Evolutionary conservation across 1,140 invertebrate species (phyloP).

Genomic region (Apis mellifera): Amel_HAv3.1 CM009944.2:4297501-4298000

Average conservation of each 20-base stretch:
- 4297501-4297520: not conserved
- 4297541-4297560: constrained; percentile 30
- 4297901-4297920: not conserved
- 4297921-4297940: not conserved
- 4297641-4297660: not conserved
- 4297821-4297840: not conserved
- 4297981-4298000: no score
- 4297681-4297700: no score
- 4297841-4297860: not conserved
- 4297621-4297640: not conserved
- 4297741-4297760: not conserved
- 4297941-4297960: no score
- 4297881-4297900: not conserved
- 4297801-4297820: not conserved
- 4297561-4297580: not conserved
- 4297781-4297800: not conserved
- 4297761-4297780: not conserved
- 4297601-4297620: no score
- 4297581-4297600: not conserved
- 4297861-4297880: not conserved
- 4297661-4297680: not conserved
- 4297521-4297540: not conserved
- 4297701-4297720: no score
- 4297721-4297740: no score
- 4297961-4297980: no score